phyloP scores from a whole-genome alignment of 2,113 vertebrate genomes.

The Rhinopomastus cyanomelas region DNA sequence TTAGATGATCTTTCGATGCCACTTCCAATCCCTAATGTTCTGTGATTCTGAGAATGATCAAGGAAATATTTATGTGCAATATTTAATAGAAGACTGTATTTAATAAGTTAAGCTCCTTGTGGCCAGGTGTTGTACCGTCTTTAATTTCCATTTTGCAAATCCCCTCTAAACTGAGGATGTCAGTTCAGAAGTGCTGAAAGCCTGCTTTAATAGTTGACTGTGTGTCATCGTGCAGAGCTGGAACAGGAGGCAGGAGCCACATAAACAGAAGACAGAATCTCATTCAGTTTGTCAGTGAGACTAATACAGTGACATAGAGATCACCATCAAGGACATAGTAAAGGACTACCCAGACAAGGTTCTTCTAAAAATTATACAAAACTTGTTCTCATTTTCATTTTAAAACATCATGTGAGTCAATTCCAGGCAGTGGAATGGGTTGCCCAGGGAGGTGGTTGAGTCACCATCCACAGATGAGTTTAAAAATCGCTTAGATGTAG shows the following conservation, averaged over 20 bases:
- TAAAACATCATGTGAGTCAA: neutral
- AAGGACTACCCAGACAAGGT: neutral
- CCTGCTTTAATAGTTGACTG: neutral
- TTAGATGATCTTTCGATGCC: no score
- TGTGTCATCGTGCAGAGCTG: neutral
- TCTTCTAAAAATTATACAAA: neutral
- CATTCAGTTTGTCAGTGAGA: neutral
- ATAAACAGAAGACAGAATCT: neutral
- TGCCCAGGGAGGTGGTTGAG: no score
- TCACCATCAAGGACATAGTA: neutral
- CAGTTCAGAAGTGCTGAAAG: neutral
- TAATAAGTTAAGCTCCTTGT: neutral
- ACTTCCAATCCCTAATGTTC: no score
- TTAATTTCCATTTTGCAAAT: neutral
- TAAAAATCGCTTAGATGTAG: no score
- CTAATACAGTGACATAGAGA: neutral
- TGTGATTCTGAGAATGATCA: no score
- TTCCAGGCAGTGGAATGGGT: no score
- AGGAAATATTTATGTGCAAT: neutral
- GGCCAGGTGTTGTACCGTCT: neutral
- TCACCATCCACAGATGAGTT: no score
- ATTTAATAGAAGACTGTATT: neutral
- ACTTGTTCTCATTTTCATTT: neutral
- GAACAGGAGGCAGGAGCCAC: neutral
- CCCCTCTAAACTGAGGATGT: neutral